These are phyloP conservation scores for Cyanoderma ruficeps DNA, from an alignment of 2,113 vertebrate species.

Conservation along the genomic window DNA sequence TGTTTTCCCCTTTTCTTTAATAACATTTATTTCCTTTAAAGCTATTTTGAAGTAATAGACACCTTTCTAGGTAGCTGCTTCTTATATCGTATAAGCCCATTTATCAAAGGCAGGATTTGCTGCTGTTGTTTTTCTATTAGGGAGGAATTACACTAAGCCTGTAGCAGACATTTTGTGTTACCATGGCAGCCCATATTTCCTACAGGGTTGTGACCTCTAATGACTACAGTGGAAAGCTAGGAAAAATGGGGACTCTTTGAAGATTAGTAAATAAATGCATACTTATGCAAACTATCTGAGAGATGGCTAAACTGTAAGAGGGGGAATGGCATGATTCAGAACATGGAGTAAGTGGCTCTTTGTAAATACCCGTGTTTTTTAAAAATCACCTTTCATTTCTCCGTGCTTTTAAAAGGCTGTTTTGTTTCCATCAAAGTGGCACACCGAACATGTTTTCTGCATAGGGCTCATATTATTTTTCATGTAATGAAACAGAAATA, in stretches of 20 bases:
- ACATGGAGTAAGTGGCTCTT: constrained; percentile 40
- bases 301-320: constrained; percentile 58
- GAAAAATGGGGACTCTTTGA: constrained; percentile 90
- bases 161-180: constrained; percentile 97
- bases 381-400: constrained; percentile 70
- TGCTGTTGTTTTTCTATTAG: constrained; percentile 99
- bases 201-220: constrained; percentile 97
- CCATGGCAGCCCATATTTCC: constrained; percentile 97
- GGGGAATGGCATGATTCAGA: constrained; percentile 32
- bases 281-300: constrained; percentile 87
- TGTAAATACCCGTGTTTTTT: constrained; percentile 63
- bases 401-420: constrained; percentile 55
- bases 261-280: constrained; percentile 93
- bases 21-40: constrained; percentile 60
- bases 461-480: constrained; percentile 57
- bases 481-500: constrained; percentile 53
- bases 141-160: constrained; percentile 95
- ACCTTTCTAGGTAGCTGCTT: constrained; percentile 87
- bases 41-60: constrained; percentile 47
- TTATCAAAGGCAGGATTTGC: constrained; percentile 96
- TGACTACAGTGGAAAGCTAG: constrained; percentile 96
- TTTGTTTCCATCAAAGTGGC: constrained; percentile 63
- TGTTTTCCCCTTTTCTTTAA: background rate
- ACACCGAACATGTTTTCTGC: constrained; percentile 6
- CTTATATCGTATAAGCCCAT: constrained; percentile 86